Evolutionary conservation across 1,140 invertebrate species (phyloP).

Genomic region (Bombus haemorrhoidalis): DNA sequence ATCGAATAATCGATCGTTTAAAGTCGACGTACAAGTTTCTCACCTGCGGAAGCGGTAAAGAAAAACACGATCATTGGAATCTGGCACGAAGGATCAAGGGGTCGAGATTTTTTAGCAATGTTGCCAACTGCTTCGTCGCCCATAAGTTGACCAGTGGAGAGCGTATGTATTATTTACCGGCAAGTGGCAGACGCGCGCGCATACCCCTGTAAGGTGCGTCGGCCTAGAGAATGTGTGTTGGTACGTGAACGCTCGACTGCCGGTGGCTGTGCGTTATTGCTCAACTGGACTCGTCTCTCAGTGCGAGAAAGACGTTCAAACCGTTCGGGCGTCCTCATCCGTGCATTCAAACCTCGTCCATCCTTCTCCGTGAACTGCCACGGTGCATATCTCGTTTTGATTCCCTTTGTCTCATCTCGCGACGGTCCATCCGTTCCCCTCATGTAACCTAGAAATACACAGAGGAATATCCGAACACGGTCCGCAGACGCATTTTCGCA

Average conservation of each 20-base stretch:
- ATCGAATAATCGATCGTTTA: background rate
- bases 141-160: background rate
- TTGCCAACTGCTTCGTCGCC: slow-evolving; percentile 14
- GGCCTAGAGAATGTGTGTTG: background rate
- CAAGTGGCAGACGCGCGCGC: background rate
- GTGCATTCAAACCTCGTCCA: slow-evolving; percentile 23
- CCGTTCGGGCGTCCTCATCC: slow-evolving; percentile 62
- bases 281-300: slow-evolving; percentile 61
- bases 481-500: background rate
- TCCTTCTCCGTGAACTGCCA: slow-evolving; percentile 3
- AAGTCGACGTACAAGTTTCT: background rate
- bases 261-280: slow-evolving; percentile 45
- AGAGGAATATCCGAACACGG: background rate
- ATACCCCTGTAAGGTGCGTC: slow-evolving; percentile 31
- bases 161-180: background rate
- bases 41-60: background rate
- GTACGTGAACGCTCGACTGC: background rate
- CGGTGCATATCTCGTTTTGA: background rate
- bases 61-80: slow-evolving; percentile 22
- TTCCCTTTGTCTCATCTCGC: background rate
- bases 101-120: slow-evolving; percentile 1
- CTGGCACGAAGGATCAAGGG: slow-evolving; percentile 26
- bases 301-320: slow-evolving; percentile 70
- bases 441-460: background rate
- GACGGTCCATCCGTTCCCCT: background rate